Percentiles rank a stretch among this genome's conserved stretches.
Conservation (phyloP, 1,140 invertebrate genomes). For the Rhagoletis zephyria region DNA sequence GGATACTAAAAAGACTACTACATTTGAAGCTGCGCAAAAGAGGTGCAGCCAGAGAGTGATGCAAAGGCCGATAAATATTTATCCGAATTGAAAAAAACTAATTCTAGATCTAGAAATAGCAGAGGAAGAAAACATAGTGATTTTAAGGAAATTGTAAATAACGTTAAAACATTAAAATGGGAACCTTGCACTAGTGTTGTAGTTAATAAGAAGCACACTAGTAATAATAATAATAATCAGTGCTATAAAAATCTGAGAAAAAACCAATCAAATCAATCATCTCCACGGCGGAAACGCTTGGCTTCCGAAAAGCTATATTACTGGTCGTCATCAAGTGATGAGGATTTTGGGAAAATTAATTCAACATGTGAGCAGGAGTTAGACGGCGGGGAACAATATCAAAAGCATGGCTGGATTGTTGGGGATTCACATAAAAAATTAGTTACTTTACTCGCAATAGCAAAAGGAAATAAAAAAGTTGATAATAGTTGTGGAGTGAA, state of each 20-base stretch:
- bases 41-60: conserved; percentile 1
- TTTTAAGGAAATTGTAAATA: conserved; percentile 30
- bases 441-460: conserved; percentile 83
- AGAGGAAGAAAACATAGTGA: conserved; percentile 10
- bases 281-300: conserved; percentile 76
- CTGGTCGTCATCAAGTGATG: conserved; percentile 82
- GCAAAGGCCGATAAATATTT: background rate
- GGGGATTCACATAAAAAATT: conserved; percentile 86
- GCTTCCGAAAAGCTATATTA: conserved; percentile 81
- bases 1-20: conserved; percentile 12
- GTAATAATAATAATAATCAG: conserved; percentile 24
- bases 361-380: conserved; percentile 70
- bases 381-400: conserved; percentile 74
- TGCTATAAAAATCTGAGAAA: conserved; percentile 43
- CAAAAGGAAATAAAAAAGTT: conserved; percentile 77
- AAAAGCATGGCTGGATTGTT: conserved; percentile 87
- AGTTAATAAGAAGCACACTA: conserved; percentile 21
- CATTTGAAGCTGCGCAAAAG: background rate
- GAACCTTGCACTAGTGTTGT: background rate
- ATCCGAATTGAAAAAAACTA: conserved; percentile 39
- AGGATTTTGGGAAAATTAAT: conserved; percentile 73
- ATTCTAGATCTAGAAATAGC: conserved; percentile 36
- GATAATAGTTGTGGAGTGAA: conserved; percentile 73
- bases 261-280: conserved; percentile 58
- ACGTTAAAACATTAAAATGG: background rate